Conservation (phyloP, 2,888 invertebrate species). For the Xanthostigma xanthostigma region DNA sequence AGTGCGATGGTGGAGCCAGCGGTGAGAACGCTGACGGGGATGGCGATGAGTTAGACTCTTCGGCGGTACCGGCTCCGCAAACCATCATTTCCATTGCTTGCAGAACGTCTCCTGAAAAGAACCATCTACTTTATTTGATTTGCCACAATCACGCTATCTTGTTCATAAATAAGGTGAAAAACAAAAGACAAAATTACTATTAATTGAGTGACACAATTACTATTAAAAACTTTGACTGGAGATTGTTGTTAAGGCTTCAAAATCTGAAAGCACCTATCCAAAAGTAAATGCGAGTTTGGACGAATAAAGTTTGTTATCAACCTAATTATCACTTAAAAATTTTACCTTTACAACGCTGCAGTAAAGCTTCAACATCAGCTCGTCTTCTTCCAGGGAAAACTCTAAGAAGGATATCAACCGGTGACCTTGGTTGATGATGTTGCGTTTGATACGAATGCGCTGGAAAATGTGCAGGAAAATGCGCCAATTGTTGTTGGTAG, state of each 20-base stretch:
- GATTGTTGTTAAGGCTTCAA: too few species aligned
- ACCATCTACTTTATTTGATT: too few species aligned
- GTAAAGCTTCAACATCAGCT: conserved; percentile 69
- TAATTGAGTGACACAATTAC: too few species aligned
- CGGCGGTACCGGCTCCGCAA: conserved; percentile 26
- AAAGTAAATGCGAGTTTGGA: too few species aligned
- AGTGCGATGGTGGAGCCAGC: conserved; percentile 44
- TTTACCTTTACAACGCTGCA: conserved; percentile 61
- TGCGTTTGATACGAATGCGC: conserved; percentile 23
- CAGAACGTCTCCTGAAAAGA: conserved; percentile 58
- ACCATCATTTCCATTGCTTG: conserved; percentile 88
- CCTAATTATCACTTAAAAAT: conserved; percentile 12
- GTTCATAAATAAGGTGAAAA: too few species aligned
- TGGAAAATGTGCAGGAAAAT: conserved; percentile 30
- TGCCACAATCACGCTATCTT: too few species aligned
- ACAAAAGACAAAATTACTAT: too few species aligned
- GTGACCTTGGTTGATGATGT: conserved; percentile 39
- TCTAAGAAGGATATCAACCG: conserved; percentile 74
- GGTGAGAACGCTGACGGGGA: conserved; percentile 62
- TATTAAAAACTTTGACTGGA: too few species aligned
- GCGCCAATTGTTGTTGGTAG: conserved; percentile 26
- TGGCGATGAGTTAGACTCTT: conserved; percentile 11
- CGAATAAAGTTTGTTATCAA: too few species aligned
- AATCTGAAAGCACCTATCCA: too few species aligned
- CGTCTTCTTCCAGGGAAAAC: conserved; percentile 81